Evolutionary conservation across 2,888 invertebrate genomes (phyloP).

Genomic region (Drosophila bunnanda): DNA sequence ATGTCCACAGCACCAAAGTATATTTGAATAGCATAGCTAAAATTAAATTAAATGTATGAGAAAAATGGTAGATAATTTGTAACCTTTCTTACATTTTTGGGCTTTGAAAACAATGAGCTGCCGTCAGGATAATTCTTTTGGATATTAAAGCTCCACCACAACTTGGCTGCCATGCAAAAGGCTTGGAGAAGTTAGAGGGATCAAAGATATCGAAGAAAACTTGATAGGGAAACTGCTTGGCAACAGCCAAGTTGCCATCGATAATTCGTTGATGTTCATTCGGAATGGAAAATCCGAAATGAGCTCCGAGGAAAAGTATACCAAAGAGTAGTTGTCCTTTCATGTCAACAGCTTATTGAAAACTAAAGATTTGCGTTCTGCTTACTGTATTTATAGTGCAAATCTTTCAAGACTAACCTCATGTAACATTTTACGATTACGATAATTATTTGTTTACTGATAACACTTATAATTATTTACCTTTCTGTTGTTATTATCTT

Average conservation of each 20-base stretch:
- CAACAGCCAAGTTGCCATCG: constrained; percentile 9
- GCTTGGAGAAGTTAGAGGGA: too few relatives aligned
- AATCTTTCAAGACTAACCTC: not conserved
- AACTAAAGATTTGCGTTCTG: not conserved
- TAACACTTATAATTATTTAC: not conserved
- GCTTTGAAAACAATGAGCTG: constrained; percentile 20
- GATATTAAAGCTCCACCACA: constrained; percentile 35
- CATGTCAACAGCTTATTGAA: not conserved
- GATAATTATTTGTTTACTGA: not conserved
- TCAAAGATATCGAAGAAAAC: not conserved
- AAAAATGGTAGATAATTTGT: not conserved
- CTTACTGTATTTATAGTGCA: not conserved
- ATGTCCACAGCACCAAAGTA: constrained; percentile 21
- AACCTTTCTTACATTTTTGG: not conserved
- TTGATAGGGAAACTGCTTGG: constrained; percentile 37
- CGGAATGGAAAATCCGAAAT: not conserved
- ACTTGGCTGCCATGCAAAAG: fast-evolving
- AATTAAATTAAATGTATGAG: not conserved
- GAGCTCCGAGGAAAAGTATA: not conserved
- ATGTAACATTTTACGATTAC: too few relatives aligned
- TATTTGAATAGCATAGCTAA: not conserved
- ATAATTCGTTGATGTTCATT: constrained; percentile 8
- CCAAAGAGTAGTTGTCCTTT: not conserved
- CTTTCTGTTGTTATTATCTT: not conserved
- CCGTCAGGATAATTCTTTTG: constrained; percentile 17